Evolutionary conservation across 2,797 vertebrate species (phyloP), one percentile per base, ranked within the genome.

Genomic region (Phrynocephalus guinanensis): DNA sequence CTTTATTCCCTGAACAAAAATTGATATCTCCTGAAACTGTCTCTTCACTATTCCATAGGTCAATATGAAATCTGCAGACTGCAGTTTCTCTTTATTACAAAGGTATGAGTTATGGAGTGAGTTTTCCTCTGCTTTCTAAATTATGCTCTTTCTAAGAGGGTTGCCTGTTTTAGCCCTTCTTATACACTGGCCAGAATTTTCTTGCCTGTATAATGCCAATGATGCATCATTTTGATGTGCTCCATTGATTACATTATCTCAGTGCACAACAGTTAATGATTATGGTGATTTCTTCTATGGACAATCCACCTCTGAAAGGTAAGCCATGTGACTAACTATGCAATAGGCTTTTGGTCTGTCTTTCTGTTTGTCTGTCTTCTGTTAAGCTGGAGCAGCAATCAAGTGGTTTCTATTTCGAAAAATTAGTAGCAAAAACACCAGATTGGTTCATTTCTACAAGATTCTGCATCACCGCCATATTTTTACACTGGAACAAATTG

Each of bases 1-100:
- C 26, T 83, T 89, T 60, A 93, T 80, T 91, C 5, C 67, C n/a
- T 87, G 66, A 79, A 87, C 88, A n/a, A 56, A 11, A 86, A 76
- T 4, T 87, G 67, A 75, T 83, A 86, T 87, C 78, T 89, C 28
- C 79, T 89, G 56, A 88, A 87, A 92, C 90, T 89, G 15, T 82
- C 56, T 52, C 24, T 71, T 85, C 82, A 63, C 26, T 84, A 2
- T 1, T 89, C 73, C 60, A 70, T 1, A 48, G 70, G 68, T 68
- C 63, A n/a, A 77, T 77, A 24, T 66, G 86, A 50, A 63, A 38
- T 70, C 0, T 86, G 70, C 77, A 85, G 63, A 82, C 13, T 85
- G 60, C 8, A 2, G 44, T 3, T 10, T 85, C 30, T 3, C n/a
- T 60, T 67, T 26, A 38, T 76, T 0, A 86, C 66, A 72, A 85